Evolutionary conservation across 2,797 vertebrate genomes (phyloP).

Genomic region (Eulemur mongoz): DNA sequence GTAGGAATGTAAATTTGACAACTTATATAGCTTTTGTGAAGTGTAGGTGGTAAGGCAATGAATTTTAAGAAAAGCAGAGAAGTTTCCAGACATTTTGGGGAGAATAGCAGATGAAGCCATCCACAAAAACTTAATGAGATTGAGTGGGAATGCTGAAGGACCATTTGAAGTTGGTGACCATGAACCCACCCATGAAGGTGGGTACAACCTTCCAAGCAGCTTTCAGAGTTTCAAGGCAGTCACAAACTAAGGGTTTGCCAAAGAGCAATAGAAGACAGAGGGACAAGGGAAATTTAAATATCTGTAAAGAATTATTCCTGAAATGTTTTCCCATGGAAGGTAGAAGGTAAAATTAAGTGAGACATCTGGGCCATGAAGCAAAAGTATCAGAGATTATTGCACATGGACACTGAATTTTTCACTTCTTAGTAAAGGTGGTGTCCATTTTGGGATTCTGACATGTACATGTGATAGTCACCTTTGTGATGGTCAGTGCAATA

Average conservation of each 20-base stretch:
- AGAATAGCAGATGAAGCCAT: not conserved
- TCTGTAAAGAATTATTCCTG: not conserved
- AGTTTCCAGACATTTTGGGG: not conserved
- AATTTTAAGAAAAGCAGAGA: not conserved
- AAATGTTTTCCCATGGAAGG: not conserved
- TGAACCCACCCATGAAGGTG: too few relatives aligned
- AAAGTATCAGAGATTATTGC: not conserved
- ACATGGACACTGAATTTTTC: not conserved
- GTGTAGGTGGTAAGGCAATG: fast-evolving
- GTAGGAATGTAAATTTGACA: not conserved
- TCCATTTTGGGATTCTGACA: not conserved
- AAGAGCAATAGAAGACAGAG: not conserved
- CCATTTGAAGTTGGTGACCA: not conserved
- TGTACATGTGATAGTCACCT: not conserved
- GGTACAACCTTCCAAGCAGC: not conserved
- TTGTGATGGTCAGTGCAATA: not conserved
- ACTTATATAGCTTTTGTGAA: not conserved
- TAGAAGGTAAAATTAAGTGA: not conserved
- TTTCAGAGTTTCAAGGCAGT: not conserved
- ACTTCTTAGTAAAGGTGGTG: too few relatives aligned
- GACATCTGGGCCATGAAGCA: not conserved
- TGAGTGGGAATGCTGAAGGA: not conserved
- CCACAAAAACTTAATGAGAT: not conserved
- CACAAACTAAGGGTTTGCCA: not conserved
- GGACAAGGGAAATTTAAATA: not conserved